These are phyloP conservation scores for Centrocercus urophasianus DNA, from an alignment of 2,113 vertebrate genomes.

Conservation along the genomic window DNA sequence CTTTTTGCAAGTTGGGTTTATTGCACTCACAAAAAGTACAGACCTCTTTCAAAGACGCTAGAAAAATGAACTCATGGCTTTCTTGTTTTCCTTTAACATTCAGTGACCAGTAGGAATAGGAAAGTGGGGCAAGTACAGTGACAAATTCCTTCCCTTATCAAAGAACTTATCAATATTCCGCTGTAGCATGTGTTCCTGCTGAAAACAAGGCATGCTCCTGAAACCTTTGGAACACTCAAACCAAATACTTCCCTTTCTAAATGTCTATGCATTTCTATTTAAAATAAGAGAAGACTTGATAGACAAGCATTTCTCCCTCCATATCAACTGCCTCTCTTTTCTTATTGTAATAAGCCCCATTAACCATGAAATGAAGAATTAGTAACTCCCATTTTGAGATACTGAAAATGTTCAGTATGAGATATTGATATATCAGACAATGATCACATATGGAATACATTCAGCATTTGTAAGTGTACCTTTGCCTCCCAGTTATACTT, in stretches of 20 bases:
- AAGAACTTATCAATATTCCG: not conserved
- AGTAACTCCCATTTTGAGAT: not conserved
- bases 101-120: not conserved
- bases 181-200: not conserved
- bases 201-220: not conserved
- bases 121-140: not conserved
- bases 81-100: not conserved
- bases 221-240: not conserved
- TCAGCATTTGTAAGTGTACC: conserved; percentile 73
- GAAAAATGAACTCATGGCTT: not conserved
- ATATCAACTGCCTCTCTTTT: not conserved
- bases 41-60: not conserved
- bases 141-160: not conserved
- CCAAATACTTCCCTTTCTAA: not conserved
- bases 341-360: not conserved
- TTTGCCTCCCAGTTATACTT: conserved; percentile 87
- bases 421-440: not conserved
- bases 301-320: not conserved
- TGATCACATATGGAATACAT: not conserved
- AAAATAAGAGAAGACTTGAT: not conserved
- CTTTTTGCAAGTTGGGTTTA: not conserved
- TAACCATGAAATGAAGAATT: not conserved
- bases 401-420: not conserved
- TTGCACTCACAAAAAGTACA: not conserved
- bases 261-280: not conserved